These are phyloP conservation scores for Macroglossus sobrinus DNA, from an alignment of 2,113 vertebrate genomes.

Conservation along the genomic window DNA sequence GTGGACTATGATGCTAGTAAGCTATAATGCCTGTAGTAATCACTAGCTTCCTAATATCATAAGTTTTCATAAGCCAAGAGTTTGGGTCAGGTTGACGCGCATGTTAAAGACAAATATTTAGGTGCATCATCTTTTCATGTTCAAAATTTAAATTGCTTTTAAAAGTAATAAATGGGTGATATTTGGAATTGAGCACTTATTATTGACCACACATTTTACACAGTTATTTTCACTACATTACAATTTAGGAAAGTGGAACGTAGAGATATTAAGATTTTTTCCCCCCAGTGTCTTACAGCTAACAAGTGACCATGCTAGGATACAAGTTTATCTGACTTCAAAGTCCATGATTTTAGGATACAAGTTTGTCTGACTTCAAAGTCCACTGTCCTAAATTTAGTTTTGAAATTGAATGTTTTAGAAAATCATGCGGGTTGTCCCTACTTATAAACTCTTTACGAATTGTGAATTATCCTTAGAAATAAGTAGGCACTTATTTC, in stretches of 20 bases:
- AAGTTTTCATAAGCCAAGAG: neutral
- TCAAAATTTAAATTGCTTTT: neutral
- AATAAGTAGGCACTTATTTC: neutral
- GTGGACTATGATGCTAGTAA: neutral
- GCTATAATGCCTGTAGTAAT: neutral
- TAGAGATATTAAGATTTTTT: neutral
- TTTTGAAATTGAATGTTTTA: conserved; percentile 17
- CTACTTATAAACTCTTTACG: neutral
- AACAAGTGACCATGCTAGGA: neutral
- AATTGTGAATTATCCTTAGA: neutral
- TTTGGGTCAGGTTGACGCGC: neutral
- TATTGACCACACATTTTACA: neutral
- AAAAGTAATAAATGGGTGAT: neutral
- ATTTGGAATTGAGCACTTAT: neutral
- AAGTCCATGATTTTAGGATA: neutral
- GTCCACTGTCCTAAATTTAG: neutral
- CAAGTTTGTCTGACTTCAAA: neutral
- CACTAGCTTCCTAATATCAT: neutral
- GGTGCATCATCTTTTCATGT: neutral
- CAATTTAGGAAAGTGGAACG: neutral
- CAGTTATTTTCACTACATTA: neutral
- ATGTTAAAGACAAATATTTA: neutral
- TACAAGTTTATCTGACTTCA: neutral
- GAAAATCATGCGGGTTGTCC: neutral
- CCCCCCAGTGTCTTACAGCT: neutral